Base-by-base conservation (phyloP, 2,888 invertebrate species). In the Trachelus stipa region DNA sequence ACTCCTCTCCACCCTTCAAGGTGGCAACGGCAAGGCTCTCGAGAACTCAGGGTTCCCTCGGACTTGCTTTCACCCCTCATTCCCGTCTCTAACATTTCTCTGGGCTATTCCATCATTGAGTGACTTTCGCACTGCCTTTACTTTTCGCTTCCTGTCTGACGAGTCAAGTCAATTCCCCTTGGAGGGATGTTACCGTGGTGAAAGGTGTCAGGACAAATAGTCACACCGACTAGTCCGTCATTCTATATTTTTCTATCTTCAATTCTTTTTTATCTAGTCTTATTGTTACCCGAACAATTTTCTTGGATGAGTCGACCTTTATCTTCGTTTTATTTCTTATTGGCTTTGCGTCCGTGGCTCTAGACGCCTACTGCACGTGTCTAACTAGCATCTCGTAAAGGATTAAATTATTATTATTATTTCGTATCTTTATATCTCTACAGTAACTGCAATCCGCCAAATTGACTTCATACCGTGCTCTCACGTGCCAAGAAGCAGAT, bases 121-220 rank as follows among this genome's bases (percentile, higher is more conserved):
- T 56, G 56, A 56, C 56, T 56, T 56, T 23, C 56, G 56, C 9
- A 23, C 56, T 15, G 56, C 23, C 56, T 56, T 56, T 56, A 56
- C 56, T 56, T 56, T 23, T 15, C 56, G 56, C 56, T 56, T 56
- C 23, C 56, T 56, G 56, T 56, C 56, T 56, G 56, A 56, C 56
- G 56, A 56, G 56, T 56, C 56, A 23, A 56, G 56, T 23, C 23
- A 56, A 56, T 56, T 56, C 56, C 56, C 56, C 56, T 23, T 56
- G 56, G 56, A 31, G 34, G 33, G 34, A 30, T 23, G 74, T 30
- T 34, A 34, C 4, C 74, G 23, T 11, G 34, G 30, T 34, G 75
- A 76, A 76, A 78, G 78, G 78, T 78, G 78, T 78, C 78, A 78
- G 75, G 73, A 73, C 68, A 78, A 78, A 78, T 76, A 78, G 31